Percentiles rank a stretch among this genome's conserved stretches.
Evolutionary conservation across 2,888 invertebrate genomes (phyloP).

Genomic region (Odontocolon sp.): DNA sequence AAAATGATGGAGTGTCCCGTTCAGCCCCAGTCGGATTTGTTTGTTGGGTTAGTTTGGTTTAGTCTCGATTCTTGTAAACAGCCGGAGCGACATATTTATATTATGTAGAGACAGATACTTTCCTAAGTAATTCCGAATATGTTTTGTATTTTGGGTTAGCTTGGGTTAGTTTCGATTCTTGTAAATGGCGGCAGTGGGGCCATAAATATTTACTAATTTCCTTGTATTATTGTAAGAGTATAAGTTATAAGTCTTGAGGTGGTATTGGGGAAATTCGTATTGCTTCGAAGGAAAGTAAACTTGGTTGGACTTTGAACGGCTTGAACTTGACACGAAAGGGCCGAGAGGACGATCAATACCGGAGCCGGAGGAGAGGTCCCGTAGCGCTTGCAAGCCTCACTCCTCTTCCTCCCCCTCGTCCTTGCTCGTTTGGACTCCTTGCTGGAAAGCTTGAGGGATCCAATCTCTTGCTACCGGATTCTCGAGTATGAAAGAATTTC

Average conservation of each 20-base stretch:
- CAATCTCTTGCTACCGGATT: neutral
- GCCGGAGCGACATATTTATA: no score
- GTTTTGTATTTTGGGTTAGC: no score
- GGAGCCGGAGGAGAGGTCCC: conserved; percentile 68
- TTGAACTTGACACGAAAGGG: conserved; percentile 79
- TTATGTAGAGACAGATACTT: no score
- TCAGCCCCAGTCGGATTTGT: no score
- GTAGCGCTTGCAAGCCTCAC: conserved; percentile 76
- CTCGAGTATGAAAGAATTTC: no score
- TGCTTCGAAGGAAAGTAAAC: conserved; percentile 47
- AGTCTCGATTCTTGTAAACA: no score
- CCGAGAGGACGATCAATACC: conserved; percentile 76
- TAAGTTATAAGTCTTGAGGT: neutral
- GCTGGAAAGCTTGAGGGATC: conserved; percentile 15
- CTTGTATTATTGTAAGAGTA: neutral
- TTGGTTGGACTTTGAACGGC: conserved; percentile 66
- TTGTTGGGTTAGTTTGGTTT: no score
- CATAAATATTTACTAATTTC: no score
- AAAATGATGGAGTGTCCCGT: no score
- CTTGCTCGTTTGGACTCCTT: conserved; percentile 18
- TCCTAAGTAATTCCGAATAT: no score
- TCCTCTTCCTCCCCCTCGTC: conserved; percentile 63
- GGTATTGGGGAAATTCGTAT: neutral
- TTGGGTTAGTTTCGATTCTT: no score
- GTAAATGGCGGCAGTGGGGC: no score